phyloP scores from a whole-genome alignment of 2,797 vertebrate species.

The Hemibagrus guttatus region DNA sequence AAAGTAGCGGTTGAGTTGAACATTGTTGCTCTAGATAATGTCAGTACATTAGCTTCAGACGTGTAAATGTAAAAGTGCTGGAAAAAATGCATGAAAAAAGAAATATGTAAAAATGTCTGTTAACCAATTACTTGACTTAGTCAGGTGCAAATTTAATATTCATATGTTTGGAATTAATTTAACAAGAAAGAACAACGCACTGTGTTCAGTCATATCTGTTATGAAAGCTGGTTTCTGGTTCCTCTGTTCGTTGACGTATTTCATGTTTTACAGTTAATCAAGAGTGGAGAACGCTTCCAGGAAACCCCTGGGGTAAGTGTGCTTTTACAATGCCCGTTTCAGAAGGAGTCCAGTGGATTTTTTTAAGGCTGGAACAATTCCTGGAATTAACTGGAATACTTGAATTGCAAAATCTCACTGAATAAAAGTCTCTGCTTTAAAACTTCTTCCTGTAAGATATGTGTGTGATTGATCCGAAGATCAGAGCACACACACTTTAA shows the following conservation, averaged over 20 bases:
- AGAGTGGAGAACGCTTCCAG: background rate
- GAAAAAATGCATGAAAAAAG: background rate
- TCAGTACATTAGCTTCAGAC: background rate
- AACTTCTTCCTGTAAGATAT: background rate
- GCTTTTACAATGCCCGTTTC: background rate
- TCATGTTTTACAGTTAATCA: slow-evolving; percentile 50
- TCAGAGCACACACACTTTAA: background rate
- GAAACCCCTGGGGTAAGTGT: slow-evolving; percentile 52
- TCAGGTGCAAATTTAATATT: background rate
- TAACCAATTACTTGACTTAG: background rate
- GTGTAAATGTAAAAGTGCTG: background rate
- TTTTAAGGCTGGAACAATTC: background rate
- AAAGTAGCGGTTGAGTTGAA: slow-evolving; percentile 23
- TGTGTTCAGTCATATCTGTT: background rate
- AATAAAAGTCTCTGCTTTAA: background rate
- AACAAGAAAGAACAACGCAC: background rate
- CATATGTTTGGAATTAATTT: background rate
- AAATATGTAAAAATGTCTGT: background rate
- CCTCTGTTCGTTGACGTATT: slow-evolving; percentile 27
- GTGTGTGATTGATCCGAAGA: background rate
- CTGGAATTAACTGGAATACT: background rate
- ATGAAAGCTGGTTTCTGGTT: background rate
- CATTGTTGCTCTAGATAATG: slow-evolving; percentile 6
- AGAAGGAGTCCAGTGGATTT: too few relatives aligned
- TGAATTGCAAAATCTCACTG: background rate